phyloP scores from a whole-genome alignment of 2,113 vertebrate species.

The Cebus imitator region DNA sequence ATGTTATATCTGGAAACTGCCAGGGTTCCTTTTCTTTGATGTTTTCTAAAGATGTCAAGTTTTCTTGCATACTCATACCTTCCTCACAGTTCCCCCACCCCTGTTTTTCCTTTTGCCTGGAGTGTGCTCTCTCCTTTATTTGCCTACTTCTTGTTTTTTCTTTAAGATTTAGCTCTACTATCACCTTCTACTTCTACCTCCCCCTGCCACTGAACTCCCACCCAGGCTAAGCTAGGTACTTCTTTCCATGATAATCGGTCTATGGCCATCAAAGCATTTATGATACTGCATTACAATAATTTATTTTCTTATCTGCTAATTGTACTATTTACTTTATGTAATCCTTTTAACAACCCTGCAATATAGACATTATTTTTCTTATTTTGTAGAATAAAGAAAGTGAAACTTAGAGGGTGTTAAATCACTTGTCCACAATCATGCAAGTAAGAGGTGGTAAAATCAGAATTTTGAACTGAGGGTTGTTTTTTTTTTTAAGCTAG shows the following conservation, averaged over 20 bases:
- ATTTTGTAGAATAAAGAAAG: background rate
- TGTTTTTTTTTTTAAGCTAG: background rate
- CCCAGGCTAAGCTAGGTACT: background rate
- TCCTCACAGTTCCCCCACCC: background rate
- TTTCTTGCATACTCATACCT: background rate
- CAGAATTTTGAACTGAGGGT: background rate
- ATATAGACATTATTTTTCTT: background rate
- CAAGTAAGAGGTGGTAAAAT: background rate
- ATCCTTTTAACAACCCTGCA: background rate
- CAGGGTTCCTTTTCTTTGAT: background rate
- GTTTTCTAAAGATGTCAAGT: background rate
- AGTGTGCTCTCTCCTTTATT: background rate
- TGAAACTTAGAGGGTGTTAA: background rate
- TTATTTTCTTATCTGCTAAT: background rate
- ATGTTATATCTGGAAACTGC: background rate
- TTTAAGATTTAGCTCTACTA: background rate
- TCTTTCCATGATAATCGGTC: background rate
- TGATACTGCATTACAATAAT: background rate
- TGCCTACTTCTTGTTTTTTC: background rate
- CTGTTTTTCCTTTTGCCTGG: background rate
- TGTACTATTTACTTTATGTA: slow-evolving; percentile 22
- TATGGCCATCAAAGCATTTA: background rate
- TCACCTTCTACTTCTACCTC: background rate
- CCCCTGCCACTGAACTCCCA: background rate
- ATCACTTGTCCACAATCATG: background rate